These are phyloP conservation scores for Gymnobelideus leadbeateri DNA, from an alignment of 2,113 vertebrate species.

Conservation along the genomic window DNA sequence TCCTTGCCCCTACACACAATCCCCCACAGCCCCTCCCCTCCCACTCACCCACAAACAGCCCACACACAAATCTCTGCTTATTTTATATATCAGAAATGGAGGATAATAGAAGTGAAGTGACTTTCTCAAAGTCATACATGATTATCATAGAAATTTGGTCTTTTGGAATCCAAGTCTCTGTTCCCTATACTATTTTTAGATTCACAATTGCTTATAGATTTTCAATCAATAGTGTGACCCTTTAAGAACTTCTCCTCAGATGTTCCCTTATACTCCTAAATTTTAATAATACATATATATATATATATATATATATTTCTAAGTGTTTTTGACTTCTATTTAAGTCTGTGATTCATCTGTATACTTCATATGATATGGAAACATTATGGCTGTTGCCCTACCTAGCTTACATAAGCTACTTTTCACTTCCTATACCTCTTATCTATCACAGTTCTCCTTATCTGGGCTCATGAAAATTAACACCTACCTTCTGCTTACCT, in stretches of 20 bases:
- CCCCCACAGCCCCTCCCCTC: too few relatives aligned
- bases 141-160: neutral
- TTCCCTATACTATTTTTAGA: neutral
- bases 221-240: neutral
- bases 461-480: constrained; percentile 50
- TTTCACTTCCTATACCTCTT: constrained; percentile 23
- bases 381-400: neutral
- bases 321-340: neutral
- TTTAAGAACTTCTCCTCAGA: neutral
- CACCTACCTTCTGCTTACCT: constrained; percentile 28
- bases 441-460: constrained; percentile 12
- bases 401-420: constrained; percentile 13
- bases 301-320: neutral
- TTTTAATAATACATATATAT: neutral
- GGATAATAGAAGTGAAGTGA: neutral
- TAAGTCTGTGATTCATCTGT: neutral
- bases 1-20: neutral
- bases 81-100: neutral
- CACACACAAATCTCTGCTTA: neutral
- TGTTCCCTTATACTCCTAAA: neutral
- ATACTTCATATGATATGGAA: neutral
- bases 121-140: neutral
- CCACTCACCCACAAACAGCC: too few relatives aligned
- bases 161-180: neutral
- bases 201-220: neutral